Evolutionary conservation across 2,797 vertebrate species (phyloP).

Genomic region (Zalophus californianus): DNA sequence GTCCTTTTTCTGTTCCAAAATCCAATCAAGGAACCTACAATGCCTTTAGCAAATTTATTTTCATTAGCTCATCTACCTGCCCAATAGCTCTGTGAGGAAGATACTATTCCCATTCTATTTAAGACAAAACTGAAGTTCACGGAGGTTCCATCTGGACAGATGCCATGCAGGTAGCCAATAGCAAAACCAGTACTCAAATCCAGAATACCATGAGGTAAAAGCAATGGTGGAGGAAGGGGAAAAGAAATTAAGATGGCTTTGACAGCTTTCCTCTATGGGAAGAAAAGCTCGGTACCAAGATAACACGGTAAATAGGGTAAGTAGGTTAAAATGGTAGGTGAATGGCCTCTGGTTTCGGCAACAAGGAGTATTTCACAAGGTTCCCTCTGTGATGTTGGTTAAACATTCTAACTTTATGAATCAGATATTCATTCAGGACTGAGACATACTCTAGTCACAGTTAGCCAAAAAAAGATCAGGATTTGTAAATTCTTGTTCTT

Average conservation of each 20-base stretch:
- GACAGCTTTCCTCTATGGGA: neutral
- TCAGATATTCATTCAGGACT: conserved; percentile 69
- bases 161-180: neutral
- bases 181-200: neutral
- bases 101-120: neutral
- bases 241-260: neutral
- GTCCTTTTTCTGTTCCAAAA: conserved; percentile 18
- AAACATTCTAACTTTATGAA: conserved; percentile 69
- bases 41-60: conserved; percentile 24
- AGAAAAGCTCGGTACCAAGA: neutral
- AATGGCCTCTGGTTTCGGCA: neutral
- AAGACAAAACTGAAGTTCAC: conserved; percentile 45
- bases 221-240: too few relatives aligned
- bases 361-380: conserved; percentile 49
- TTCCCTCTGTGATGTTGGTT: conserved; percentile 44
- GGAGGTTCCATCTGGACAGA: neutral
- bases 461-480: conserved; percentile 55
- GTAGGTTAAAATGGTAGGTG: neutral
- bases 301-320: neutral
- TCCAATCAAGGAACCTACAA: neutral
- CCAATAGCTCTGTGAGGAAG: neutral
- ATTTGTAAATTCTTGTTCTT: conserved; percentile 70
- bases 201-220: neutral
- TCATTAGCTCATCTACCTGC: conserved; percentile 38
- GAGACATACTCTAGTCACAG: conserved; percentile 44